Conservation (phyloP, 2,113 vertebrate species). For the Chaetops frenatus region DNA sequence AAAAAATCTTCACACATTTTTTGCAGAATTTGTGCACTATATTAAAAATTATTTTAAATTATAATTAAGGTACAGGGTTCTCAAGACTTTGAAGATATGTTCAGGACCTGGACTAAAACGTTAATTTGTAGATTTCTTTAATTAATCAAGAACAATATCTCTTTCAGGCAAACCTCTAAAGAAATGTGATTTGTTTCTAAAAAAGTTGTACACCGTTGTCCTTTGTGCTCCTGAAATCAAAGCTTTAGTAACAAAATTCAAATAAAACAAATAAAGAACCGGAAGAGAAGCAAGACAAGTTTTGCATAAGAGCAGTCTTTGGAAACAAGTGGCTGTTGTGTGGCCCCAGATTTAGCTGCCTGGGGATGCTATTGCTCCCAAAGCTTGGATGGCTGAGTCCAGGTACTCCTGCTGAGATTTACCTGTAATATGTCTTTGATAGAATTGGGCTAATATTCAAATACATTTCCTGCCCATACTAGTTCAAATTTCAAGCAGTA, state of each 20-base stretch:
- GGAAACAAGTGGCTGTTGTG: neutral
- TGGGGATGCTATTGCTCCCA: neutral
- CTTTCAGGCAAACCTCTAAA: neutral
- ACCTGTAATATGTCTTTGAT: neutral
- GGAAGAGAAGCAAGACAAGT: neutral
- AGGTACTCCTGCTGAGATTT: neutral
- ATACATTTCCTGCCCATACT: neutral
- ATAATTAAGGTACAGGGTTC: neutral
- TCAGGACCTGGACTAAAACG: neutral
- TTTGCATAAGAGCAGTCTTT: neutral
- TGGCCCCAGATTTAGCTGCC: neutral
- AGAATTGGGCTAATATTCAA: neutral
- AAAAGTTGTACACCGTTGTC: neutral
- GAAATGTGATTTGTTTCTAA: neutral
- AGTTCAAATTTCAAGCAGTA: neutral
- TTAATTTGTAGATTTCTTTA: neutral
- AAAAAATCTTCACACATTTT: neutral
- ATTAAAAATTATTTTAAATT: neutral
- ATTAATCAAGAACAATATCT: neutral
- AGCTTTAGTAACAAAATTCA: neutral
- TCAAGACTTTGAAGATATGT: neutral
- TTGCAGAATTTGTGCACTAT: neutral
- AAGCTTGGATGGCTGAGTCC: neutral
- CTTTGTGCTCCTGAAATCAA: neutral
- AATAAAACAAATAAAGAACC: neutral